phyloP scores from a whole-genome alignment of 2,113 vertebrate genomes.

The Ptilorrhoa leucosticta region DNA sequence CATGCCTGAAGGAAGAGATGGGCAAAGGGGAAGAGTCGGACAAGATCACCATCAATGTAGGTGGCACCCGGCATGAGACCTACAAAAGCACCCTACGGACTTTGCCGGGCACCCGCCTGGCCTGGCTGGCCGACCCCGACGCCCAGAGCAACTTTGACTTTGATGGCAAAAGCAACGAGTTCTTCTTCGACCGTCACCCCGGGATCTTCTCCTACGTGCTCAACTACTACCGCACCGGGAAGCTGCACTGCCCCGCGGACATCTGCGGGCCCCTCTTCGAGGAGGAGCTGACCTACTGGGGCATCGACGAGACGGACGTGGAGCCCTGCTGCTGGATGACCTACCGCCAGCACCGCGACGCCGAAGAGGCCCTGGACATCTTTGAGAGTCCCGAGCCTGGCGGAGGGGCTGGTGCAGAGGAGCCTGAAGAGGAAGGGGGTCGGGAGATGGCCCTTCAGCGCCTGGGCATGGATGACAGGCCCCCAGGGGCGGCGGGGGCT shows the following conservation, averaged over 20 bases:
- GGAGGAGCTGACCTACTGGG: slow-evolving; percentile 97
- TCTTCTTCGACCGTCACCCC: slow-evolving; percentile 96
- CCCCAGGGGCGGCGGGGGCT: slow-evolving; percentile 59
- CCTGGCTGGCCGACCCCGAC: slow-evolving; percentile 89
- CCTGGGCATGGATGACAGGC: slow-evolving; percentile 82
- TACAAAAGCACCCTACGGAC: slow-evolving; percentile 95
- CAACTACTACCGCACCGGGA: slow-evolving; percentile 97
- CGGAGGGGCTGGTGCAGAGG: slow-evolving; percentile 66
- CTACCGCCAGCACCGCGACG: slow-evolving; percentile 94
- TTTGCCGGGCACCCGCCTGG: slow-evolving; percentile 91
- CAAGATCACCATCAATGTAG: slow-evolving; percentile 95
- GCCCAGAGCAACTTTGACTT: slow-evolving; percentile 77
- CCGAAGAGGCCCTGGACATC: slow-evolving; percentile 93
- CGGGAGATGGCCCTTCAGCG: slow-evolving; percentile 77
- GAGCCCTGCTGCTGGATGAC: slow-evolving; percentile 99
- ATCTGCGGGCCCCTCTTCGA: slow-evolving; percentile 96
- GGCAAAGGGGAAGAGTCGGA: slow-evolving; percentile 91
- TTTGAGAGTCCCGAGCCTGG: slow-evolving; percentile 90
- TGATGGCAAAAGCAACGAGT: slow-evolving; percentile 81
- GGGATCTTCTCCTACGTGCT: slow-evolving; percentile 96
- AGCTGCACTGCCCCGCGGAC: slow-evolving; percentile 97
- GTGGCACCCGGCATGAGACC: slow-evolving; percentile 95
- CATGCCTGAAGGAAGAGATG: slow-evolving; percentile 98
- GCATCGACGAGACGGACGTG: slow-evolving; percentile 97
- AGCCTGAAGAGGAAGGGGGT: slow-evolving; percentile 52